These are phyloP conservation scores for Pandion haliaetus DNA, from an alignment of 2,113 vertebrate species.

Conservation along the genomic window DNA sequence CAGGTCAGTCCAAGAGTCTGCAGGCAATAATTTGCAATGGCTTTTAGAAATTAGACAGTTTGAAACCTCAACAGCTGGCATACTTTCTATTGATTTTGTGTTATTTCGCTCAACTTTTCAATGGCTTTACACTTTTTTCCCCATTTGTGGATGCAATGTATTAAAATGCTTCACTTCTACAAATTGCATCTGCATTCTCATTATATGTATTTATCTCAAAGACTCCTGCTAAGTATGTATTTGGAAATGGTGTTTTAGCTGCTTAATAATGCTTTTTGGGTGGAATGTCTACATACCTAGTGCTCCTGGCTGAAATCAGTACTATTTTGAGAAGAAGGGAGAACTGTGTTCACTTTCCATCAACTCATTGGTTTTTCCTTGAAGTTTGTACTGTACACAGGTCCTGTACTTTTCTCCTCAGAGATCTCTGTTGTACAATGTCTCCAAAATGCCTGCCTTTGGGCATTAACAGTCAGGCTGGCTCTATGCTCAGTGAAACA, in stretches of 20 bases:
- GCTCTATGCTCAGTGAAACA: background rate
- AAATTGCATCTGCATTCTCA: background rate
- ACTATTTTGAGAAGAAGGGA: background rate
- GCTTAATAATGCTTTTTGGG: background rate
- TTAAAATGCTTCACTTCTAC: background rate
- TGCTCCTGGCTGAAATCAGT: background rate
- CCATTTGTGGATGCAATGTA: background rate
- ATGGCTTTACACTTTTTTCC: background rate
- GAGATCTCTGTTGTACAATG: background rate
- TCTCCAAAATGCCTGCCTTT: background rate
- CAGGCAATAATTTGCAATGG: background rate
- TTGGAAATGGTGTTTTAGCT: background rate
- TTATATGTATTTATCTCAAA: background rate
- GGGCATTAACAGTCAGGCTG: fast-evolving
- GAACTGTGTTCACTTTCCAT: background rate
- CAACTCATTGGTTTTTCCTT: background rate
- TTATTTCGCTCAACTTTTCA: background rate
- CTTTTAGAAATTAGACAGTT: background rate
- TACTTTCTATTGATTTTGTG: background rate
- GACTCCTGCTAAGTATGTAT: background rate
- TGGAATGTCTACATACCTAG: background rate
- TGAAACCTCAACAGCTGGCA: background rate
- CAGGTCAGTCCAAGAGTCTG: background rate
- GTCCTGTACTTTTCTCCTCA: background rate
- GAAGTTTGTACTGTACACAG: background rate